Percentiles rank a stretch among this genome's conserved stretches.
These are phyloP conservation scores for Cephus pygmeus DNA, from an alignment of 2,888 invertebrate species.

Conservation along the genomic window DNA sequence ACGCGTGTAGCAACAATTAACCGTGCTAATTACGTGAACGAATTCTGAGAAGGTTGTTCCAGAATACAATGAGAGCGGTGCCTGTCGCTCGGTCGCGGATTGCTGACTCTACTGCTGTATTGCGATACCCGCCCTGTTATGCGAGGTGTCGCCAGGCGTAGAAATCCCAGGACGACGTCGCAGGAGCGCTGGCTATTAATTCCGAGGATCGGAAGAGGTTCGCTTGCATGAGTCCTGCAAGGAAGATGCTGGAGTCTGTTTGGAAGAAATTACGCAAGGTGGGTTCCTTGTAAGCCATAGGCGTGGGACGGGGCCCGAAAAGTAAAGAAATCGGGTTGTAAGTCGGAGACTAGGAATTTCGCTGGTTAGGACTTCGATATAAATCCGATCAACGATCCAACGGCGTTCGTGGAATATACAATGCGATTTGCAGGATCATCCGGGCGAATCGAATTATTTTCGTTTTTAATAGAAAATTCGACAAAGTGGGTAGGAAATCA, in stretches of 20 bases:
- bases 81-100: neutral
- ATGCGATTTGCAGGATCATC: neutral
- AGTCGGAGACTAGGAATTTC: neutral
- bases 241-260: neutral
- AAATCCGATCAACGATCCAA: neutral
- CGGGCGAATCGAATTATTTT: neutral
- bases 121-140: neutral
- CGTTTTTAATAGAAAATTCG: neutral
- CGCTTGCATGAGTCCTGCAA: neutral
- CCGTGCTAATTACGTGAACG: slow-evolving; percentile 29
- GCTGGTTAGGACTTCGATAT: neutral
- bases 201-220: neutral
- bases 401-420: neutral
- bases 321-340: neutral
- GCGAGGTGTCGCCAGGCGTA: neutral
- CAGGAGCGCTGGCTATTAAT: neutral
- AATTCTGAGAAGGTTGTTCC: slow-evolving; percentile 28
- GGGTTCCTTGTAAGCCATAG: neutral
- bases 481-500: neutral
- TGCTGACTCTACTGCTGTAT: neutral
- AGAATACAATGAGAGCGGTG: slow-evolving; percentile 22
- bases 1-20: slow-evolving; percentile 27
- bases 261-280: neutral
- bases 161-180: neutral
- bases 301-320: neutral